Evolutionary conservation across 2,797 vertebrate species (phyloP).

Genomic region (Onychomys leucogaster): DNA sequence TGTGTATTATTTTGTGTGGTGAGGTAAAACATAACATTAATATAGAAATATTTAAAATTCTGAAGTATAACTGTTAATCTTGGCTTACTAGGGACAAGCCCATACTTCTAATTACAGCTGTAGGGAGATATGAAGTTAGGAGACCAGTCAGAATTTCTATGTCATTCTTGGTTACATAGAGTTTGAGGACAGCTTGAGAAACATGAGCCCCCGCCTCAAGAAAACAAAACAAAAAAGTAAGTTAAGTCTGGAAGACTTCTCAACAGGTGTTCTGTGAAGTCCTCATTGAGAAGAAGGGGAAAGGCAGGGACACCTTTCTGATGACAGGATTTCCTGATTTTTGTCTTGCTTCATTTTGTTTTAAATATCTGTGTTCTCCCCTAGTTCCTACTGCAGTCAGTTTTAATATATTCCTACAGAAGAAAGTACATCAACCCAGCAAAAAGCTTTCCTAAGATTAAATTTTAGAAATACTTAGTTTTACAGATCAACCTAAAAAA

Average conservation of each 20-base stretch:
- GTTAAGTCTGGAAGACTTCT: constrained; percentile 76
- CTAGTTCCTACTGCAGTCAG: constrained; percentile 60
- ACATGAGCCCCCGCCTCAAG: too few species aligned
- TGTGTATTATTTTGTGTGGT: constrained; percentile 25
- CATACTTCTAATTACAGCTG: too few species aligned
- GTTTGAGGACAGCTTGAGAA: not conserved
- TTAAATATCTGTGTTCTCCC: constrained; percentile 64
- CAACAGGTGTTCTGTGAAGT: constrained; percentile 68
- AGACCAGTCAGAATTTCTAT: not conserved
- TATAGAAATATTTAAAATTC: constrained; percentile 69
- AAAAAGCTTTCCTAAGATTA: constrained; percentile 52
- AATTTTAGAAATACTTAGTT: not conserved
- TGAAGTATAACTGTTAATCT: constrained; percentile 61
- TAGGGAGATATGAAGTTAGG: not conserved
- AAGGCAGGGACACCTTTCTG: constrained; percentile 44
- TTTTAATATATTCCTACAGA: constrained; percentile 55
- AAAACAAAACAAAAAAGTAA: not conserved
- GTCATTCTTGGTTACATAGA: not conserved
- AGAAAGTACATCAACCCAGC: constrained; percentile 56
- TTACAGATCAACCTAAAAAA: constrained; percentile 62
- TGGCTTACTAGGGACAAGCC: constrained; percentile 70
- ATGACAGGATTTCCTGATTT: constrained; percentile 20
- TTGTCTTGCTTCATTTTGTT: constrained; percentile 13
- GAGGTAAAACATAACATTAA: constrained; percentile 72
- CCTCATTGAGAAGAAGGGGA: not conserved